These are phyloP conservation scores for Conistra vaccinii DNA, from an alignment of 2,888 invertebrate species.

Conservation along the genomic window DNA sequence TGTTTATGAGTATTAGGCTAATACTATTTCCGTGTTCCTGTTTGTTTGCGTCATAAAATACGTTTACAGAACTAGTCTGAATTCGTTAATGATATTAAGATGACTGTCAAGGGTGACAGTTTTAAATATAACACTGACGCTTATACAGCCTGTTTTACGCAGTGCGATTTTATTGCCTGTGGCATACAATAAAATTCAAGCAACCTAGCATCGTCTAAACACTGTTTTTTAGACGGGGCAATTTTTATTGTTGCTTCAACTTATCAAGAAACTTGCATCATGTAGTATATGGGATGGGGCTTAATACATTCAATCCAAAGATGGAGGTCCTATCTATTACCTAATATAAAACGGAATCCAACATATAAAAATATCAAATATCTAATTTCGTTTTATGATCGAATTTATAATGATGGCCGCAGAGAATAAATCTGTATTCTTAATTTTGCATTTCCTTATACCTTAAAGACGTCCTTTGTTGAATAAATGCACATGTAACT, in stretches of 20 bases:
- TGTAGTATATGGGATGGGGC: not conserved
- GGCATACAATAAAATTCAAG: not conserved
- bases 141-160: not conserved
- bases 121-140: no score
- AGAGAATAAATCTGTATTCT: not conserved
- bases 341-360: not conserved
- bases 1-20: not conserved
- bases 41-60: constrained; percentile 32
- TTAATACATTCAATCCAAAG: not conserved
- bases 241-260: not conserved
- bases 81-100: not conserved
- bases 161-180: no score
- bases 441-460: not conserved
- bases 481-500: no score
- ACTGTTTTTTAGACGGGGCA: no score
- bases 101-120: not conserved
- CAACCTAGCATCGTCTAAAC: no score
- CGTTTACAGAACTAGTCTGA: constrained; percentile 21
- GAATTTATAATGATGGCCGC: not conserved
- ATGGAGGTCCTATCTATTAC: not conserved
- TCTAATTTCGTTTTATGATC: constrained; percentile 12
- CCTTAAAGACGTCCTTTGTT: not conserved
- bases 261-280: not conserved
- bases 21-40: constrained; percentile 30
- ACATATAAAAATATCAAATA: not conserved